These are phyloP conservation scores for Neoaliturus tenellus DNA, from an alignment of 2,888 invertebrate species.

Conservation along the genomic window DNA sequence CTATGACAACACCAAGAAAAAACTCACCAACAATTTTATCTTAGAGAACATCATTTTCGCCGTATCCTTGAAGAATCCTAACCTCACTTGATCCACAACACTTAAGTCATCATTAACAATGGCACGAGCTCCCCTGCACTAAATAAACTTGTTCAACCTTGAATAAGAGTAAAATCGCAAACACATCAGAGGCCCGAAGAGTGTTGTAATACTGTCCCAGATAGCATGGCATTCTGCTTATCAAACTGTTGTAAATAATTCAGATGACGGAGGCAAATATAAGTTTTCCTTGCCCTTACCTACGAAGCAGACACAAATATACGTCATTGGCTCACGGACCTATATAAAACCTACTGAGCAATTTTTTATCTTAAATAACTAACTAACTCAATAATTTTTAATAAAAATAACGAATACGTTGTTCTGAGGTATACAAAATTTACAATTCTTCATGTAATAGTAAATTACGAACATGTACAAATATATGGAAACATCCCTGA, in stretches of 20 bases:
- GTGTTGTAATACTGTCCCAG: constrained; percentile 2
- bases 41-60: background rate
- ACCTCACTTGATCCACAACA: background rate
- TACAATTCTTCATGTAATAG: no score
- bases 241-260: background rate
- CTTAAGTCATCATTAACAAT: background rate
- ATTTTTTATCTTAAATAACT: no score
- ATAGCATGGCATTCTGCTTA: background rate
- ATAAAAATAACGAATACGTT: no score
- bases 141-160: constrained; percentile 12
- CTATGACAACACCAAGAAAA: background rate
- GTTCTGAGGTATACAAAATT: no score
- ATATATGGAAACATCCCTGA: no score
- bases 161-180: background rate
- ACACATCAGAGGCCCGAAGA: background rate
- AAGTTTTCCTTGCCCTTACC: background rate
- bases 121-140: background rate
- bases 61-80: background rate
- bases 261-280: background rate
- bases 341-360: no score
- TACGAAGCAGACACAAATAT: background rate
- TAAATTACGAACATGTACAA: no score
- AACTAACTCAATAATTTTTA: no score
- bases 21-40: background rate
- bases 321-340: background rate